Evolutionary conservation across 2,888 invertebrate species (phyloP).

Genomic region (Drosophila robusta): DNA sequence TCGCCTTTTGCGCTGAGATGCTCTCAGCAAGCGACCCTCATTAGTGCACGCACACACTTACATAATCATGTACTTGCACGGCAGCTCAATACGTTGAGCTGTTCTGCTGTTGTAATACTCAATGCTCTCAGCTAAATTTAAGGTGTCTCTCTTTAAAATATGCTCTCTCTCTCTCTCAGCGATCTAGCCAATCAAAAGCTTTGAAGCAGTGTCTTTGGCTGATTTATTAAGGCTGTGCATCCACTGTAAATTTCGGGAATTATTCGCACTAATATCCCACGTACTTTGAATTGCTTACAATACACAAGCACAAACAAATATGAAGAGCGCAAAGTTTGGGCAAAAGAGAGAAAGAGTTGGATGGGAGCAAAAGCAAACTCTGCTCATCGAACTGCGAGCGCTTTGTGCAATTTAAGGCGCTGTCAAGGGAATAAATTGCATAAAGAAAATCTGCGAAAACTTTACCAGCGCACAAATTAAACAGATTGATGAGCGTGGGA

Average conservation of each 20-base stretch:
- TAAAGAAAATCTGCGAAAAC: conserved; percentile 59
- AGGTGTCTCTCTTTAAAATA: background rate
- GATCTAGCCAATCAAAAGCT: background rate
- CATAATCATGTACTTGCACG: no score
- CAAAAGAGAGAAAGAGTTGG: conserved; percentile 1
- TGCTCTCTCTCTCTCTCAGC: background rate
- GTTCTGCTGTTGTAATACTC: no score
- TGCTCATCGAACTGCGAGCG: conserved; percentile 45
- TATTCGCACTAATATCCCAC: conserved; percentile 50
- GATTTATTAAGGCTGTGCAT: background rate
- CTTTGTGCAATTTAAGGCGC: conserved; percentile 74
- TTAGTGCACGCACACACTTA: no score
- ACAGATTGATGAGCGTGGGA: conserved; percentile 57
- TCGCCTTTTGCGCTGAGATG: no score
- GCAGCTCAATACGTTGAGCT: no score
- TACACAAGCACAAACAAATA: conserved; percentile 20
- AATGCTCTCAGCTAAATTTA: background rate
- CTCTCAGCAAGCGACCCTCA: no score
- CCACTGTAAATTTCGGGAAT: conserved; percentile 46
- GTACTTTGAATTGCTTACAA: conserved; percentile 47
- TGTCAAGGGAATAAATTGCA: conserved; percentile 72
- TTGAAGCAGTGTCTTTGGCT: no score
- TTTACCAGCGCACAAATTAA: conserved; percentile 59
- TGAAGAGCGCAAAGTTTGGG: conserved; percentile 32
- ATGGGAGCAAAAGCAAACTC: conserved; percentile 49